Base-by-base conservation (phyloP, 2,888 invertebrate genomes). In the Pterostichus madidus region DNA sequence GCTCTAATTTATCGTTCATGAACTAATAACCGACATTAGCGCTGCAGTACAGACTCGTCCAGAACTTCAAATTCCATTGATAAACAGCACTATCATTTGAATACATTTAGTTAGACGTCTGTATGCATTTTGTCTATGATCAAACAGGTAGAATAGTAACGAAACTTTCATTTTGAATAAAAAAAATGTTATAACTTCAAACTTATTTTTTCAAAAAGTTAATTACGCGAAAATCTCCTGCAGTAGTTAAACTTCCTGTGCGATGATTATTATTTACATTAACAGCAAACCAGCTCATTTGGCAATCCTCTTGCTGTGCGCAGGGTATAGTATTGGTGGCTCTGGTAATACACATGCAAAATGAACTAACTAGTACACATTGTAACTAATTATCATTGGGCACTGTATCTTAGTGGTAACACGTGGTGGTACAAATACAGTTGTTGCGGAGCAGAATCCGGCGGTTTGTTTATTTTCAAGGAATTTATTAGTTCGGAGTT, bases 401-500 rank as follows among this genome's bases (percentile, higher is more conserved):
- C 73, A 73, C 49, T 13, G 46, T 73, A 73, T 73, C 46, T 44
- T 73, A 24, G 44, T 73, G 73, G 73, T 64, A 64, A 64, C 64
- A 64, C 64, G 64, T 73, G 44, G 46, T 46, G 73, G 24, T 44
- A 73, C 73, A 73, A 46, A 73, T 68, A 46, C 73, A 46, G 73
- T 73, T 73, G 73, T 73, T 46, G 64, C 46, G 39, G 59, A 77
- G 17, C 39, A 56, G 52, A 75, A 75, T 17, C 39, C 39, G 7
- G 46, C 75, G 75, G 75, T 75, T 68, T 68, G 68, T 68, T 75
- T 75, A 75, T 75, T 75, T 75, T 75, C 75, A 75, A 32, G 32
- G 75, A 75, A 75, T 75, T 75, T 75, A 75, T 75, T 75, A 49
- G 75, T 75, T 75, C 53, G 35, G 52, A 75, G 75, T 77, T 77